A percentile compares a stretch with the other conserved stretches of the same genome.
These are phyloP conservation scores for Anguilla japonica DNA, from an alignment of 2,113 vertebrate species.

Conservation along the genomic window DNA sequence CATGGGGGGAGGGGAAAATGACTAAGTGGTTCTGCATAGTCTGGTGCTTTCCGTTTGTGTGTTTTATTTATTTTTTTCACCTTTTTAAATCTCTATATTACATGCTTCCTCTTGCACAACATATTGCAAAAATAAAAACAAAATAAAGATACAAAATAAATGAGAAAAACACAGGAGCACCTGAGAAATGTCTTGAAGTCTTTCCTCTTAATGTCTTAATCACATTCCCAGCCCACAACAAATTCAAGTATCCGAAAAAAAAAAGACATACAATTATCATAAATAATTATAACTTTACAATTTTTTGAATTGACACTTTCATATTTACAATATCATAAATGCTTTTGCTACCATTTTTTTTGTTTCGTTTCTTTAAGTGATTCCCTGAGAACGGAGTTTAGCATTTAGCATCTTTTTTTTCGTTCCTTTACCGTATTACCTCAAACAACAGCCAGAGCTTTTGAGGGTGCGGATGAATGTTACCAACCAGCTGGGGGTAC, in stretches of 20 bases:
- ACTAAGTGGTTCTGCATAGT: slow-evolving; percentile 79
- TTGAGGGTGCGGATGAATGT: slow-evolving; percentile 50
- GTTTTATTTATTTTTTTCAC: slow-evolving; percentile 39
- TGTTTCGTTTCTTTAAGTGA: slow-evolving; percentile 91
- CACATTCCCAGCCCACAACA: slow-evolving; percentile 79
- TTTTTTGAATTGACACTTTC: slow-evolving; percentile 97
- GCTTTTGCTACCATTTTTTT: slow-evolving; percentile 86
- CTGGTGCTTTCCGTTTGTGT: slow-evolving; percentile 60
- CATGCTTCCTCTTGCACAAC: slow-evolving; percentile 64
- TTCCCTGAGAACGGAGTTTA: slow-evolving; percentile 94
- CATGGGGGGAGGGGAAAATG: slow-evolving; percentile 39
- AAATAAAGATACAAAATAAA: slow-evolving; percentile 45
- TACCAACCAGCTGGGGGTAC: slow-evolving; percentile 40
- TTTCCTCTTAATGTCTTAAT: slow-evolving; percentile 60
- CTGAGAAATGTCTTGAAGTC: slow-evolving; percentile 90
- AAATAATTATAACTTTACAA: slow-evolving; percentile 99
- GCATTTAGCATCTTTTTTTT: slow-evolving; percentile 59
- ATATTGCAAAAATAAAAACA: slow-evolving; percentile 45
- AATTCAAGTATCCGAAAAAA: slow-evolving; percentile 89
- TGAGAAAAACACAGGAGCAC: slow-evolving; percentile 79
- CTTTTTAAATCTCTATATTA: slow-evolving; percentile 38
- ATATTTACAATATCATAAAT: slow-evolving; percentile 99
- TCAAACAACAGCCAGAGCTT: slow-evolving; percentile 58
- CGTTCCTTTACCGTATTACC: slow-evolving; percentile 50
- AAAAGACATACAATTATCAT: slow-evolving; percentile 83